Percentiles rank a stretch among this genome's conserved stretches.
Evolutionary conservation across 2,888 invertebrate species (phyloP).

Genomic region (Pinctada fucata): DNA sequence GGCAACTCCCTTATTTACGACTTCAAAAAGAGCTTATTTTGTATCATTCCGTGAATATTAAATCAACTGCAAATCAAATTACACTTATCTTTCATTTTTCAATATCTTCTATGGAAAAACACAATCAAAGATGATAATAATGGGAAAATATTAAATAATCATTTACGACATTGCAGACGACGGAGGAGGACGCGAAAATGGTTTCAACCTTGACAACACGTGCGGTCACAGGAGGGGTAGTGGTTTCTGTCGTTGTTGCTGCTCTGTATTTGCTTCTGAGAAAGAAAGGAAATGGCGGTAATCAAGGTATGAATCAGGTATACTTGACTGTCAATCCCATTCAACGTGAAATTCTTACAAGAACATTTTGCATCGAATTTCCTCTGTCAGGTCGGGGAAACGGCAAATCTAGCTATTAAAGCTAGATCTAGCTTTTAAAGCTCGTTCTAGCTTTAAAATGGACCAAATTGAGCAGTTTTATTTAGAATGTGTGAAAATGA

Average conservation of each 20-base stretch:
- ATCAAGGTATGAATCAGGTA: background rate
- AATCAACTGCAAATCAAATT: too few relatives aligned
- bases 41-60: too few relatives aligned
- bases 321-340: background rate
- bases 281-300: constrained; percentile 31
- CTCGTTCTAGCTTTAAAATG: too few relatives aligned
- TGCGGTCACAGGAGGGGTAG: constrained; percentile 53
- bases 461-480: too few relatives aligned
- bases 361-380: background rate
- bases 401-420: too few relatives aligned
- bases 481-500: too few relatives aligned
- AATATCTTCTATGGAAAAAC: too few relatives aligned
- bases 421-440: too few relatives aligned
- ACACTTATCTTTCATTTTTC: too few relatives aligned
- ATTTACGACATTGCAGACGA: constrained; percentile 55
- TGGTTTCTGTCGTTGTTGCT: constrained; percentile 51
- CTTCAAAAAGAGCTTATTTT: background rate
- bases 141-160: background rate
- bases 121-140: background rate
- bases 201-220: constrained; percentile 43
- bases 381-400: too few relatives aligned
- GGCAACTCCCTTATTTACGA: background rate
- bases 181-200: constrained; percentile 44
- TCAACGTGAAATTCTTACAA: background rate
- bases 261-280: constrained; percentile 50